Evolutionary conservation across 2,797 vertebrate species (phyloP).

Genomic region (Paguma larvata): DNA sequence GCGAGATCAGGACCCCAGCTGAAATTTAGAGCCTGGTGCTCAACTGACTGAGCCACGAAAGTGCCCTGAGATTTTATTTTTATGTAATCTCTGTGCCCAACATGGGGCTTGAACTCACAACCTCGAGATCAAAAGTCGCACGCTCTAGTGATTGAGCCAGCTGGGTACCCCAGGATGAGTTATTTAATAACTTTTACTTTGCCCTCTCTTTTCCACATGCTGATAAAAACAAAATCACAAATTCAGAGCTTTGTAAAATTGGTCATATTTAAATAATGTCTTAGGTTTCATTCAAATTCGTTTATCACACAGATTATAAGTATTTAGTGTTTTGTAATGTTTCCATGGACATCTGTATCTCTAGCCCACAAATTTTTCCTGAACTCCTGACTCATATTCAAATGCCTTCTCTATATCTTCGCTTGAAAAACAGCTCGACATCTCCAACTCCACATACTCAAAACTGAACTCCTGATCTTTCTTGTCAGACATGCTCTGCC

Average conservation of each 20-base stretch:
- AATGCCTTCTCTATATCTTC: not conserved
- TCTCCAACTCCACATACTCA: not conserved
- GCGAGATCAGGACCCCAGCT: no score
- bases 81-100: not conserved
- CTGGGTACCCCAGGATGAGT: not conserved
- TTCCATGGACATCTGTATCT: not conserved
- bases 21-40: no score
- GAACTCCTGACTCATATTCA: not conserved
- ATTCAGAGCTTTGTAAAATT: slow-evolving; percentile 21
- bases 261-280: slow-evolving; percentile 31
- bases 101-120: not conserved
- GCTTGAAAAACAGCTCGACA: not conserved
- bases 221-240: slow-evolving; percentile 45
- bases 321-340: slow-evolving; percentile 25
- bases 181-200: slow-evolving; percentile 52
- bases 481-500: not conserved
- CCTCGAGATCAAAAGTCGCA: not conserved
- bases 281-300: slow-evolving; percentile 40
- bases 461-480: not conserved
- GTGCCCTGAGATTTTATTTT: not conserved
- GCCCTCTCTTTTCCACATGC: not conserved
- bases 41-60: no score
- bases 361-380: slow-evolving; percentile 29
- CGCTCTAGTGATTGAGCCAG: not conserved
- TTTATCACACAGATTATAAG: not conserved